Evolutionary conservation across 2,113 vertebrate genomes (phyloP).

Genomic region (Anoura caudifer): DNA sequence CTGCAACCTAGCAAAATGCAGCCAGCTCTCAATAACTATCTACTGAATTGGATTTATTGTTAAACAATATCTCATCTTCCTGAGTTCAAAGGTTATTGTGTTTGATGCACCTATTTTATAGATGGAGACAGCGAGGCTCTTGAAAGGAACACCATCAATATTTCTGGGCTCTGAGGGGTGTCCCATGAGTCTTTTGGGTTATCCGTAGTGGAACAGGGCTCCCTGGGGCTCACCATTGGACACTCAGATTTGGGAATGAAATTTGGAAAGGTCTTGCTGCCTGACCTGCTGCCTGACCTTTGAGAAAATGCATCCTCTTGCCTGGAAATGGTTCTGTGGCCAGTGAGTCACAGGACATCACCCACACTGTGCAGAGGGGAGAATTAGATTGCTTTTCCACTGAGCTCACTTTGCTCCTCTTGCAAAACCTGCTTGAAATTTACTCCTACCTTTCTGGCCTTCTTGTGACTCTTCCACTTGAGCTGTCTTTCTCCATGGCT

Average conservation of each 20-base stretch:
- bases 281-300: not conserved
- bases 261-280: not conserved
- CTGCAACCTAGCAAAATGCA: not conserved
- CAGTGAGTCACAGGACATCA: not conserved
- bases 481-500: not conserved
- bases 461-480: not conserved
- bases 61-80: not conserved
- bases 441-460: not conserved
- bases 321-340: constrained; percentile 33
- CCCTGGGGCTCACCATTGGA: not conserved
- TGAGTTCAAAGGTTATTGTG: not conserved
- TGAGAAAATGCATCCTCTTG: not conserved
- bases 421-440: not conserved
- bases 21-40: no score
- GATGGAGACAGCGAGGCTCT: constrained; percentile 12
- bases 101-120: not conserved
- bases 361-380: not conserved
- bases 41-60: not conserved
- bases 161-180: not conserved
- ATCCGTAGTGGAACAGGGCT: not conserved
- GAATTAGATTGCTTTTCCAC: constrained; percentile 3
- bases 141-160: not conserved
- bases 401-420: accelerated
- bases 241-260: not conserved
- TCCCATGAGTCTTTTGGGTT: not conserved